phyloP scores from a whole-genome alignment of 2,113 vertebrate genomes.

The Neodontobutis hainanensis region DNA sequence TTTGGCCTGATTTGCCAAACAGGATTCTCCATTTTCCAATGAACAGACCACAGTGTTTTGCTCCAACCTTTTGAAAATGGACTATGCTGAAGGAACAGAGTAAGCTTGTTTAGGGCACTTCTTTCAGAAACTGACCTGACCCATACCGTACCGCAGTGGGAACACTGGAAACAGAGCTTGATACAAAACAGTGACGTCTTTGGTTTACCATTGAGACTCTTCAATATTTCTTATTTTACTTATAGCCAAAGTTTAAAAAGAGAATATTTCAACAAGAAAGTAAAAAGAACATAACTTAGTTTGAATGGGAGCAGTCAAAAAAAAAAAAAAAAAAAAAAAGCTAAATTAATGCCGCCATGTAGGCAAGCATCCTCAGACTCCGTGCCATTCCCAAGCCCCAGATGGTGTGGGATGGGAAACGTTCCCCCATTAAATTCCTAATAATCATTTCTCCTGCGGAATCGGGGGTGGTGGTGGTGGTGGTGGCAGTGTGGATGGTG shows the following conservation, averaged over 20 bases:
- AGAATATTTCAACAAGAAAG: neutral
- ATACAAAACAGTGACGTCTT: no score
- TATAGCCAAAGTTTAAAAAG: neutral
- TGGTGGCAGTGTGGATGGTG: conserved; percentile 70
- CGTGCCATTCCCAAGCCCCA: conserved; percentile 93
- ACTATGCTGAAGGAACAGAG: neutral
- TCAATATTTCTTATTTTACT: neutral
- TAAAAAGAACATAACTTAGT: conserved; percentile 16
- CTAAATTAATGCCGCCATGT: conserved; percentile 78
- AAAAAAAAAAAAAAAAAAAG: conserved; percentile 64
- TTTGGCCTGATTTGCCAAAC: no score
- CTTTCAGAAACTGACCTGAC: no score
- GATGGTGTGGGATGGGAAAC: conserved; percentile 96
- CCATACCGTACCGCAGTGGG: no score
- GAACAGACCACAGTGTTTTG: neutral
- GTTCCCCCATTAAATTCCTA: conserved; percentile 99
- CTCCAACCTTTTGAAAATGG: neutral
- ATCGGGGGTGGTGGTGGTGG: conserved; percentile 84
- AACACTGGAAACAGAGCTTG: no score
- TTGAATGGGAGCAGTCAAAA: conserved; percentile 55
- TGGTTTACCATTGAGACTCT: no score
- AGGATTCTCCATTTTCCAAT: neutral
- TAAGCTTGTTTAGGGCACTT: neutral
- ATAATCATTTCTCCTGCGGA: conserved; percentile 97
- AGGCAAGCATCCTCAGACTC: conserved; percentile 88